Conservation (phyloP, 2,113 vertebrate genomes). For the Sclerurus mexicanus region DNA sequence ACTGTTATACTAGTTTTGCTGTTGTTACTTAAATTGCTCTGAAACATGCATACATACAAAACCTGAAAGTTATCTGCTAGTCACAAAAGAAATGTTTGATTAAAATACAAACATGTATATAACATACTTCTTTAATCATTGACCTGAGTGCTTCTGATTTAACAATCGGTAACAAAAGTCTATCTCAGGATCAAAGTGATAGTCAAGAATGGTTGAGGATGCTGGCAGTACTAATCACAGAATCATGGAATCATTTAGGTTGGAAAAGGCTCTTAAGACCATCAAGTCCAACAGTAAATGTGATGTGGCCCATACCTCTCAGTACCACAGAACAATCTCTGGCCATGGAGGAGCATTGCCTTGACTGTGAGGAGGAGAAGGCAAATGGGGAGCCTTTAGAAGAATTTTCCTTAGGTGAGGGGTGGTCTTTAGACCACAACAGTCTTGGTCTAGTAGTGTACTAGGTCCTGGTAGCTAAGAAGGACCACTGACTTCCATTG, state of each 20-base stretch:
- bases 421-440: neutral
- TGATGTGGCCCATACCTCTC: neutral
- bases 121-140: neutral
- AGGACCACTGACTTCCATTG: neutral
- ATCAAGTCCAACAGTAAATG: rapidly evolving
- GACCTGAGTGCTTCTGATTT: neutral
- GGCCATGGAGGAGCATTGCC: neutral
- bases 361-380: neutral
- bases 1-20: neutral
- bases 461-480: neutral
- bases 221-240: neutral
- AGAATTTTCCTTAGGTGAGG: neutral
- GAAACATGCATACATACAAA: neutral
- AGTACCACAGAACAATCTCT: neutral
- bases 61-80: neutral
- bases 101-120: neutral
- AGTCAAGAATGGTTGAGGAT: neutral
- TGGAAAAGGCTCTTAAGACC: neutral
- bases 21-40: neutral
- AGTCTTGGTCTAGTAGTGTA: neutral
- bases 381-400: neutral
- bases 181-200: neutral
- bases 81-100: neutral
- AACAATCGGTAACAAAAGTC: neutral
- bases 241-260: neutral